phyloP scores from a whole-genome alignment of 2,113 vertebrate species.

The Nycticryphes semicollaris region DNA sequence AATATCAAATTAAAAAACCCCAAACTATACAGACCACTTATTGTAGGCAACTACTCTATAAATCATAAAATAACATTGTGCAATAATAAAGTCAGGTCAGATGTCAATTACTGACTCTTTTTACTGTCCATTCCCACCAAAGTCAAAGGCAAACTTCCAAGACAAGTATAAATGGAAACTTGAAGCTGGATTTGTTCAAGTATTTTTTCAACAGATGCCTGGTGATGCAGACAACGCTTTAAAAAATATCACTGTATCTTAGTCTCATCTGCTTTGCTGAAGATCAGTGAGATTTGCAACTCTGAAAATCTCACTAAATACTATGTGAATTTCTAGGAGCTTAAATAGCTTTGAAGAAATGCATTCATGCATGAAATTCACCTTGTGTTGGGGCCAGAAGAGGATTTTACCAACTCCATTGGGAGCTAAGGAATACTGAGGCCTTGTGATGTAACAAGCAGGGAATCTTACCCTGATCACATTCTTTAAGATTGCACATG shows the following conservation, averaged over 20 bases:
- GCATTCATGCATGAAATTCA: neutral
- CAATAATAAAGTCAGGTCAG: neutral
- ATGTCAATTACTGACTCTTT: neutral
- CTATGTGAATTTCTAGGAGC: neutral
- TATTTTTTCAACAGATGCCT: neutral
- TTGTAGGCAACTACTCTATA: neutral
- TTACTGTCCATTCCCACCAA: neutral
- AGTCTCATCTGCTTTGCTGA: neutral
- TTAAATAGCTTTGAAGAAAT: neutral
- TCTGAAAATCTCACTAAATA: neutral
- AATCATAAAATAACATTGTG: neutral
- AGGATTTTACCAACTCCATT: neutral
- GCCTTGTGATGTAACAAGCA: neutral
- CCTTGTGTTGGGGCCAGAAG: neutral
- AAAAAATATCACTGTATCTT: neutral
- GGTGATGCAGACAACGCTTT: neutral
- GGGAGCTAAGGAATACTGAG: neutral
- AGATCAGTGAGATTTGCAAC: neutral
- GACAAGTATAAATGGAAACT: neutral
- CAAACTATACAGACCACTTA: neutral
- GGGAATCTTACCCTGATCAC: neutral
- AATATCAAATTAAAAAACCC: neutral
- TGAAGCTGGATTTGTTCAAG: neutral
- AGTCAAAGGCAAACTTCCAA: neutral
- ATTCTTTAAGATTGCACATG: neutral